Conservation (phyloP, 2,888 invertebrate species). For the Pogonocherus hispidulus region DNA sequence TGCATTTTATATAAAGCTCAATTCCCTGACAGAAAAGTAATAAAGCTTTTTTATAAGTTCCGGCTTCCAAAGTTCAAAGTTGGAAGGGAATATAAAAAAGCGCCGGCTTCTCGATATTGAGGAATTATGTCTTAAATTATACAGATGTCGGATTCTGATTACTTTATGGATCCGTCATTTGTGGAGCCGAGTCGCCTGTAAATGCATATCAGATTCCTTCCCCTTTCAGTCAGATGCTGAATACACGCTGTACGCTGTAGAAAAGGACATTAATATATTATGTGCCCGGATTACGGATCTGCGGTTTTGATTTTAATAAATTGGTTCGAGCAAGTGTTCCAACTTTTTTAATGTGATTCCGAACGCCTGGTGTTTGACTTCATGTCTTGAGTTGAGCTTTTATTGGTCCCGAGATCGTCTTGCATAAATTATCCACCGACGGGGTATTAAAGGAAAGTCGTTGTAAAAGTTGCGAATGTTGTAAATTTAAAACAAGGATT, state of each 20-base stretch:
- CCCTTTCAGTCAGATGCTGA: not conserved
- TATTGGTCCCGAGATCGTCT: slow-evolving; percentile 24
- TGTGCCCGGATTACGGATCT: slow-evolving; percentile 26
- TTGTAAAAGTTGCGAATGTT: not conserved
- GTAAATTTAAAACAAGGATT: not conserved
- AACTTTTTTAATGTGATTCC: slow-evolving; percentile 39
- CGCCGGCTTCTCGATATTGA: slow-evolving; percentile 52
- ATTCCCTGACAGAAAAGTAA: slow-evolving; percentile 57
- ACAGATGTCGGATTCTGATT: slow-evolving; percentile 57
- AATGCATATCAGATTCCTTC: slow-evolving; percentile 27
- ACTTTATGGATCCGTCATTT: slow-evolving; percentile 54
- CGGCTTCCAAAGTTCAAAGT: slow-evolving; percentile 52
- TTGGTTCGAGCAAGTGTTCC: slow-evolving; percentile 39
- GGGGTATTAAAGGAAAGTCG: slow-evolving; percentile 17
- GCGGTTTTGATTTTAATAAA: slow-evolving; percentile 48
- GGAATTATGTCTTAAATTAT: slow-evolving; percentile 59
- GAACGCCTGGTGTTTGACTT: slow-evolving; percentile 44
- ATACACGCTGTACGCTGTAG: not conserved
- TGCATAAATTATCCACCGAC: slow-evolving; percentile 18
- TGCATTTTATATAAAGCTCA: slow-evolving; percentile 60
- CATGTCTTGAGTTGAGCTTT: slow-evolving; percentile 23
- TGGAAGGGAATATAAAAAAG: slow-evolving; percentile 54
- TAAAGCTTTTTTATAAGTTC: slow-evolving; percentile 60
- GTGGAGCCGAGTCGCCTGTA: slow-evolving; percentile 14
- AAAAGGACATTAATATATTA: slow-evolving; percentile 21